Percentiles rank a stretch among this genome's conserved stretches.
Evolutionary conservation across 2,113 vertebrate genomes (phyloP).

Genomic region (Numenius arquata): DNA sequence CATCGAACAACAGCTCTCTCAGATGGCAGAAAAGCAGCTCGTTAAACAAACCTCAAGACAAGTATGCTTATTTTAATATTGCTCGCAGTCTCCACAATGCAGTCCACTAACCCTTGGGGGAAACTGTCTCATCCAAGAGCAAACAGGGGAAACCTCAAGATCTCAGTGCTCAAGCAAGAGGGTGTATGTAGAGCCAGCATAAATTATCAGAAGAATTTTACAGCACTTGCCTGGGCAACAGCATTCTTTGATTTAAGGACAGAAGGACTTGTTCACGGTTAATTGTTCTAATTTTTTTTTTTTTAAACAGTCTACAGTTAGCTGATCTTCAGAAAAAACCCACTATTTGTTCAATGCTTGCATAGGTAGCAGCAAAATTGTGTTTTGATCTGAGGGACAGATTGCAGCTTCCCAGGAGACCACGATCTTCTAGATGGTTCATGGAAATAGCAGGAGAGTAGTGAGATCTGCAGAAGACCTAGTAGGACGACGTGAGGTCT

Average conservation of each 20-base stretch:
- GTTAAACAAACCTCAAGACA: not conserved
- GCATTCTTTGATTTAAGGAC: not conserved
- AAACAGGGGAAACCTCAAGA: conserved; percentile 10
- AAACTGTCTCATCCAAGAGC: not conserved
- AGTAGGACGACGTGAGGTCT: not conserved
- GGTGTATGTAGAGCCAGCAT: not conserved
- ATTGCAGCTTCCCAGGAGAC: not conserved
- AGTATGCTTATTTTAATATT: not conserved
- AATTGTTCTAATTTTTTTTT: not conserved
- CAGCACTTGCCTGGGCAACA: conserved; percentile 28
- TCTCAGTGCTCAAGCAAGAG: not conserved
- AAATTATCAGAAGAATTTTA: conserved; percentile 18
- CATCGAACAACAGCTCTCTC: not conserved
- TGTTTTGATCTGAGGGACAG: not conserved
- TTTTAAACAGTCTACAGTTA: not conserved
- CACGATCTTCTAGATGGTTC: not conserved
- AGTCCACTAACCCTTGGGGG: not conserved
- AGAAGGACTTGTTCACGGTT: not conserved
- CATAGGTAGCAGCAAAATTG: not conserved
- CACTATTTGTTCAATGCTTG: not conserved
- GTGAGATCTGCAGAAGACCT: not conserved
- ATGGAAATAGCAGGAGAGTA: not conserved
- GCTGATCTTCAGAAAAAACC: not conserved
- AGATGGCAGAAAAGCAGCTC: not conserved
- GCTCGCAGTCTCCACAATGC: not conserved